These are phyloP conservation scores for Celastrina argiolus DNA, from an alignment of 2,888 invertebrate genomes.

Conservation along the genomic window DNA sequence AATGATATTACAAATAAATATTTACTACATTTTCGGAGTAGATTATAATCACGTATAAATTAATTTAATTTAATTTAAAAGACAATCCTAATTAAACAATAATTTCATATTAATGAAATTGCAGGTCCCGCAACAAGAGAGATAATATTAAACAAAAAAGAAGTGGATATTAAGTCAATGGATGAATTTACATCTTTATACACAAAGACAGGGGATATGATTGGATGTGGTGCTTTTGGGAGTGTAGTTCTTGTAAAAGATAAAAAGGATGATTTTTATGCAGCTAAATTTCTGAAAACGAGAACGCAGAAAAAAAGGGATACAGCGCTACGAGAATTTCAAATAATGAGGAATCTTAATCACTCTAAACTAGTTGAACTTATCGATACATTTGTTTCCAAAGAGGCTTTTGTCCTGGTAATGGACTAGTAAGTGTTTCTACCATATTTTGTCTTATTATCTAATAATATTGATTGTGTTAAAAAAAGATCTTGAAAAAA, in stretches of 20 bases:
- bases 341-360: conserved; percentile 89
- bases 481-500: background rate
- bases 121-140: conserved; percentile 28
- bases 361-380: conserved; percentile 90
- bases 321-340: conserved; percentile 88
- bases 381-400: conserved; percentile 37
- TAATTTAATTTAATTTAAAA: background rate
- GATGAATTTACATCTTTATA: conserved; percentile 33
- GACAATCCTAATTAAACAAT: background rate
- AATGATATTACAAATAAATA: background rate
- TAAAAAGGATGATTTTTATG: conserved; percentile 76
- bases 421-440: conserved; percentile 90
- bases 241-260: conserved; percentile 37
- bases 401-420: conserved; percentile 85
- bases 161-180: conserved; percentile 29
- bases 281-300: conserved; percentile 90
- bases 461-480: background rate
- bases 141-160: conserved; percentile 18
- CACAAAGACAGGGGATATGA: conserved; percentile 34
- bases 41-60: too few relatives aligned
- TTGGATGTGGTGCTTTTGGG: conserved; percentile 42
- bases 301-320: conserved; percentile 84
- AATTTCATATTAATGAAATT: background rate
- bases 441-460: background rate
- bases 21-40: too few relatives aligned